Conservation (phyloP, 2,113 vertebrate genomes). For the Procavia capensis region DNA sequence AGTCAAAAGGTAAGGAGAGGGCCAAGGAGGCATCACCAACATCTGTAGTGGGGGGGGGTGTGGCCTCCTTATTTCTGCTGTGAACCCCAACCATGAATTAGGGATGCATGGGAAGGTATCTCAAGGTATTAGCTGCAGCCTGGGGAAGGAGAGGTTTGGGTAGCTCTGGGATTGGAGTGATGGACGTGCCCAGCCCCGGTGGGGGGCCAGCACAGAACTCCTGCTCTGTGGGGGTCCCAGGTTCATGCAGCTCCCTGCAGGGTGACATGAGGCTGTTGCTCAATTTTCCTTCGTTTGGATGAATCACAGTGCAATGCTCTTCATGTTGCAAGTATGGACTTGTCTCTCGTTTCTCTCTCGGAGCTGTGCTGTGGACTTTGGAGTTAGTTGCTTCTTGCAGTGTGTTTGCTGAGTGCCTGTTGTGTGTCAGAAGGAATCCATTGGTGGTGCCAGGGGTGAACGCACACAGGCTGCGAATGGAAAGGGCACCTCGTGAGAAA, state of each 20-base stretch:
- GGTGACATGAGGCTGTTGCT: not conserved
- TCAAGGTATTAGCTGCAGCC: not conserved
- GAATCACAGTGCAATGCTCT: not conserved
- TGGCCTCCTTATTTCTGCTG: not conserved
- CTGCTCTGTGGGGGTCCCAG: not conserved
- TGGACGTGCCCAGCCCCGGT: not conserved
- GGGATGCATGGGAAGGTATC: not conserved
- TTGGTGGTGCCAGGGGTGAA: not conserved
- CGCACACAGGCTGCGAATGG: not conserved
- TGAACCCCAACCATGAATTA: not conserved
- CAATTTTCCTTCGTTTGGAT: not conserved
- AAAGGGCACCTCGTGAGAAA: not conserved
- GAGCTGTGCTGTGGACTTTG: no score
- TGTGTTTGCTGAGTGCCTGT: not conserved
- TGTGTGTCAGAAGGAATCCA: not conserved
- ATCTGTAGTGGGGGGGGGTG: rapidly evolving
- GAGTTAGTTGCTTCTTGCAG: not conserved
- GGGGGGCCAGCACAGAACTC: not conserved
- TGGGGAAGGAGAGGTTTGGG: not conserved
- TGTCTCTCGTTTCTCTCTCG: not conserved
- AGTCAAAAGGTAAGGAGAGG: not conserved
- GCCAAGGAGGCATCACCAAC: not conserved
- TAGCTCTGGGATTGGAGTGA: not conserved
- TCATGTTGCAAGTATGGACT: not conserved
- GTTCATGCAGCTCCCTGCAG: not conserved